phyloP scores from a whole-genome alignment of 2,888 invertebrate species.

The Tineola bisselliella region DNA sequence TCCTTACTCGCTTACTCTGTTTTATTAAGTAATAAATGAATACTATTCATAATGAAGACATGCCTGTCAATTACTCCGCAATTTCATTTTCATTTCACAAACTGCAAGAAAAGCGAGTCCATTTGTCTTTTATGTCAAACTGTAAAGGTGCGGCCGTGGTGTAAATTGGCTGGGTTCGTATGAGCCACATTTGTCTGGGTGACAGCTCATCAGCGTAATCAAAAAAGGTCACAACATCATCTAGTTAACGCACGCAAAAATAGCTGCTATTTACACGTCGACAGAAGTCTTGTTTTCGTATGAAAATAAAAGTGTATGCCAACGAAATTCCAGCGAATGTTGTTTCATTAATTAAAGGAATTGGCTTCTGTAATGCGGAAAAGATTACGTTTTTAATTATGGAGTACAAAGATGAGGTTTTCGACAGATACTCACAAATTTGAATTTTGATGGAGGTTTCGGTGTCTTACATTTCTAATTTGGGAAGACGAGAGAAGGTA shows the following conservation, averaged over 20 bases:
- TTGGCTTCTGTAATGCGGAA: not conserved
- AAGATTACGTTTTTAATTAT: slow-evolving; percentile 8
- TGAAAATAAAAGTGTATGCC: not conserved
- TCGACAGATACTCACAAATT: not conserved
- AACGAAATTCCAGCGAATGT: not conserved
- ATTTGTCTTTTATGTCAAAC: slow-evolving; percentile 14
- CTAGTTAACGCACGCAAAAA: not conserved
- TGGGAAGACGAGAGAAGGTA: not conserved
- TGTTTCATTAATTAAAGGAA: slow-evolving; percentile 13
- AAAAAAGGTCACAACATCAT: not conserved
- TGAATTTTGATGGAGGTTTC: not conserved
- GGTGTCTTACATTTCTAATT: not conserved
- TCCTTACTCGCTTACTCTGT: too few relatives aligned
- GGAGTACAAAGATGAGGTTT: not conserved
- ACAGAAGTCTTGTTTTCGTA: not conserved
- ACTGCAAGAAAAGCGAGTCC: slow-evolving; percentile 9
- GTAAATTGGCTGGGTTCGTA: slow-evolving; percentile 14
- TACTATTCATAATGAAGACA: slow-evolving; percentile 14
- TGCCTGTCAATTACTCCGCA: slow-evolving; percentile 14
- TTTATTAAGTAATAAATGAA: not conserved
- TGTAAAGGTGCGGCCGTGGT: slow-evolving; percentile 12
- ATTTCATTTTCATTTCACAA: slow-evolving; percentile 15
- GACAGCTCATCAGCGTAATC: not conserved
- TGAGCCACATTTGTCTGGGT: slow-evolving; percentile 15
- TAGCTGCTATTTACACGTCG: not conserved